Evolutionary conservation across 2,888 invertebrate species (phyloP).

Genomic region (Atethmia centrago): DNA sequence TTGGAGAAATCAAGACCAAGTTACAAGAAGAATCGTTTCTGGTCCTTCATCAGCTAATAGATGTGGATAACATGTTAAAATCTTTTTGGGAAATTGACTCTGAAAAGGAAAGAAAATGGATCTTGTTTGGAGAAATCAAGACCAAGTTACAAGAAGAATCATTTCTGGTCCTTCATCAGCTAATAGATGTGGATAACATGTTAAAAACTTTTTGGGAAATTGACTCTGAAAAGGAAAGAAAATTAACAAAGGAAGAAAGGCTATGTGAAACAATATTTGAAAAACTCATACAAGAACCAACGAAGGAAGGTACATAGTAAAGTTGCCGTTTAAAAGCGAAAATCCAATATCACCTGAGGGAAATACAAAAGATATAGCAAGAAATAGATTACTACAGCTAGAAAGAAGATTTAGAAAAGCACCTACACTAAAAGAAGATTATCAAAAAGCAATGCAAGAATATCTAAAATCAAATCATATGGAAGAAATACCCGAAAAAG

Average conservation of each 20-base stretch:
- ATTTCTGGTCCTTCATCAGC: background rate
- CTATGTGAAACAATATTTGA: too few species aligned
- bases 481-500: slow-evolving; percentile 8
- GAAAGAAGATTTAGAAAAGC: slow-evolving; percentile 28
- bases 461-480: background rate
- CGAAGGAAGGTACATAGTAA: too few species aligned
- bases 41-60: background rate
- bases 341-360: slow-evolving; percentile 31
- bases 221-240: too few species aligned
- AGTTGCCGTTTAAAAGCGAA: background rate
- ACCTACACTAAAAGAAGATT: background rate
- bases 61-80: background rate
- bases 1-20: background rate
- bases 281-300: too few species aligned
- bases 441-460: slow-evolving; percentile 1
- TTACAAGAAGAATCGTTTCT: background rate
- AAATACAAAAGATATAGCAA: slow-evolving; percentile 51
- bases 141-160: background rate
- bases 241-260: too few species aligned
- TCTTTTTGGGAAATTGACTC: too few species aligned
- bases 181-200: background rate
- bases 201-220: too few species aligned
- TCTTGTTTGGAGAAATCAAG: background rate
- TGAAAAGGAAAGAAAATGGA: too few species aligned
- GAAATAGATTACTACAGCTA: slow-evolving; percentile 46